These are phyloP conservation scores for Scolopax rusticola DNA, from an alignment of 2,797 vertebrate genomes.

Conservation along the genomic window DNA sequence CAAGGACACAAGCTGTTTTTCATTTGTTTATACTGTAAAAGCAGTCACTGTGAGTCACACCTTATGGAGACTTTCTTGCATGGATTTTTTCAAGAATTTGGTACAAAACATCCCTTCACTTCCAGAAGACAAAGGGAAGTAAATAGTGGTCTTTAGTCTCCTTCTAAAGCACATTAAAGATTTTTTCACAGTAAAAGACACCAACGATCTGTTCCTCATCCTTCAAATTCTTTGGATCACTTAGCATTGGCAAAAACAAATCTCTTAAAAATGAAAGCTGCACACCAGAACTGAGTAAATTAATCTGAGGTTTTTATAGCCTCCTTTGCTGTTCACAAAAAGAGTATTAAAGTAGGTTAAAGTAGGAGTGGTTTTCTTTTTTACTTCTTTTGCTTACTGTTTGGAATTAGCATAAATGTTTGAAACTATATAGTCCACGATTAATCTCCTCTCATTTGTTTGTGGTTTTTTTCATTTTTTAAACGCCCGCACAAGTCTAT, in stretches of 20 bases:
- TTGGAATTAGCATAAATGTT: not conserved
- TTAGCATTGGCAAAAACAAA: not conserved
- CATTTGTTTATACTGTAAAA: constrained; percentile 37
- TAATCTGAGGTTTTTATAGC: constrained; percentile 8
- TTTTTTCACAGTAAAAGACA: constrained; percentile 12
- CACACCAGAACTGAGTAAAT: not conserved
- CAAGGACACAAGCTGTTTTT: constrained; percentile 50
- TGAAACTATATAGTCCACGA: not conserved
- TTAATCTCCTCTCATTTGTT: not conserved
- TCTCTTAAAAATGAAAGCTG: constrained; percentile 11
- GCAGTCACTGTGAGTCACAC: constrained; percentile 34
- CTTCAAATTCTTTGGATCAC: constrained; percentile 36
- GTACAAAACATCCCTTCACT: constrained; percentile 47
- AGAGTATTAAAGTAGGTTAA: not conserved
- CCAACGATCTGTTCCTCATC: not conserved
- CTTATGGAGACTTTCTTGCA: not conserved
- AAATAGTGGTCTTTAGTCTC: not conserved
- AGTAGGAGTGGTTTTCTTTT: not conserved
- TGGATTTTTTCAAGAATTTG: constrained; percentile 15
- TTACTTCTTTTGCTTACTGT: not conserved
- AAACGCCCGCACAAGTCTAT: constrained; percentile 15
- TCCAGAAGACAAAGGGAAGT: constrained; percentile 30
- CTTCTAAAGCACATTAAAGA: constrained; percentile 26
- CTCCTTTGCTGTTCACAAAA: not conserved
- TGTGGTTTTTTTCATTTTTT: not conserved